phyloP scores from a whole-genome alignment of 2,113 vertebrate species.

The Mobula birostris region DNA sequence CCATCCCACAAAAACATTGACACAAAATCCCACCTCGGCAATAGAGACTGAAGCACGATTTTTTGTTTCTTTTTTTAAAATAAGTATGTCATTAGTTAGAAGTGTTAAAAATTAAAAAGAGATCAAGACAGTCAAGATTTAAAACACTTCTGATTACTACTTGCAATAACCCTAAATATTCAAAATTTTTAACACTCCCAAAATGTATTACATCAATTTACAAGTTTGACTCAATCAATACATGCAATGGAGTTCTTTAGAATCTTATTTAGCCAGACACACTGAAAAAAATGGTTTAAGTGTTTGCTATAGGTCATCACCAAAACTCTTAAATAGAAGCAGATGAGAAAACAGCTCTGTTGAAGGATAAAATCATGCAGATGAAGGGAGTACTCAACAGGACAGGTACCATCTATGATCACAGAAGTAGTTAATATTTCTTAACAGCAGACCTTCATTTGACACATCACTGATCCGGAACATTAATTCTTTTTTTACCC shows the following conservation, averaged over 20 bases:
- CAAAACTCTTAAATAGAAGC: not conserved
- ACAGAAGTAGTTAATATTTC: too few species aligned
- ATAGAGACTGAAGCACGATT: not conserved
- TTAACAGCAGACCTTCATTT: too few species aligned
- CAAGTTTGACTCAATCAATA: not conserved
- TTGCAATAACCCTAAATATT: not conserved
- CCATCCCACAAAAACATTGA: not conserved
- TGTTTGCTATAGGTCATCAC: too few species aligned
- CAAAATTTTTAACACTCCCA: not conserved
- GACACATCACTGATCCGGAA: too few species aligned
- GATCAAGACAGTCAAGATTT: not conserved
- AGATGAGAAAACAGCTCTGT: not conserved
- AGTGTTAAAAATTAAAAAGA: not conserved
- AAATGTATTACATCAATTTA: not conserved
- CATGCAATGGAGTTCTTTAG: not conserved
- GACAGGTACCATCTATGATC: too few species aligned
- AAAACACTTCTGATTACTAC: not conserved
- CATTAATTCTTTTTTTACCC: too few species aligned
- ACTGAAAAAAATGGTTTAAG: not conserved
- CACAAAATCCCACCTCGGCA: not conserved
- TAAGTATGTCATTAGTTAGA: not conserved
- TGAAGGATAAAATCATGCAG: too few species aligned
- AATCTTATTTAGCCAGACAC: not conserved
- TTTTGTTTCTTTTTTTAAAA: too few species aligned
- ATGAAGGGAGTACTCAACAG: too few species aligned